phyloP scores from a whole-genome alignment of 2,113 vertebrate genomes.

The Phoenicopterus ruber region DNA sequence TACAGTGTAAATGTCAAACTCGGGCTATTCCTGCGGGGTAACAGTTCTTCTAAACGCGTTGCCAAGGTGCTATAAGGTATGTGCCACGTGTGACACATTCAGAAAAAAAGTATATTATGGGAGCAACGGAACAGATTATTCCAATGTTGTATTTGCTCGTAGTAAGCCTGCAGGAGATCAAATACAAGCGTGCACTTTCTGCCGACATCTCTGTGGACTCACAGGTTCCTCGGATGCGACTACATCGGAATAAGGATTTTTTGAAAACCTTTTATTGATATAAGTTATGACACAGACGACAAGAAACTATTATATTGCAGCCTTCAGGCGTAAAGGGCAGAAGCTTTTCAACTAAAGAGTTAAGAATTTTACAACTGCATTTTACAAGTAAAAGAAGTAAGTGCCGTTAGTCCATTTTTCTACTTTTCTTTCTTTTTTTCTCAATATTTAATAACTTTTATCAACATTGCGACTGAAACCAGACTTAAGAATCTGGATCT shows the following conservation, averaged over 20 bases:
- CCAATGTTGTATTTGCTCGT: not conserved
- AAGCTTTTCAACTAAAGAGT: not conserved
- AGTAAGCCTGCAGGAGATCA: not conserved
- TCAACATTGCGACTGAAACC: not conserved
- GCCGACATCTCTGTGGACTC: not conserved
- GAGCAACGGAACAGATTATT: not conserved
- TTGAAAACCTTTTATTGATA: not conserved
- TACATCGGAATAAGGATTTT: not conserved
- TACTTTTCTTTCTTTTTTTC: not conserved
- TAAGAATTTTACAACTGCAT: not conserved
- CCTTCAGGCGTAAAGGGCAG: not conserved
- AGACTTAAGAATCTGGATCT: not conserved
- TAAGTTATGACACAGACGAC: not conserved
- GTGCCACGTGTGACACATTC: not conserved
- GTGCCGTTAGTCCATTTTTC: not conserved
- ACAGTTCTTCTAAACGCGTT: not conserved
- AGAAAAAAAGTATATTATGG: not conserved
- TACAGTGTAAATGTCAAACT: not conserved
- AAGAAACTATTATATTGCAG: not conserved
- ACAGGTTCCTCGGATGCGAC: not conserved
- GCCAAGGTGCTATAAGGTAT: not conserved
- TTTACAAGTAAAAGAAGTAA: not conserved
- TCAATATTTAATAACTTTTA: not conserved
- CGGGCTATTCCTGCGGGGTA: fast-evolving
- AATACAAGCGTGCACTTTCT: not conserved